Evolutionary conservation across 2,797 vertebrate genomes (phyloP).

Genomic region (Eupleurogrammus muticus): DNA sequence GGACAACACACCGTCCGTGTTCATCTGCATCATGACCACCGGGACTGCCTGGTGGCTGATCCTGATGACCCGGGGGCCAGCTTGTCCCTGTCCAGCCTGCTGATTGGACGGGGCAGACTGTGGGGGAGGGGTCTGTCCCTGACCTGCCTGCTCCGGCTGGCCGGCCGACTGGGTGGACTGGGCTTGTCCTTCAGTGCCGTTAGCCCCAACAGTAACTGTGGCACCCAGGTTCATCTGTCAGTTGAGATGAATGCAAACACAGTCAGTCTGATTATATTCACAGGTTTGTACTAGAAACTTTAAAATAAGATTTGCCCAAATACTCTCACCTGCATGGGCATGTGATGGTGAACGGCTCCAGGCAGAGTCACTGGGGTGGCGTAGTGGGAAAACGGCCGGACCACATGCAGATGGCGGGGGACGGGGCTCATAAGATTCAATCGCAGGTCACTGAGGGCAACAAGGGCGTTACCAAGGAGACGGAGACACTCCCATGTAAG

Average conservation of each 20-base stretch:
- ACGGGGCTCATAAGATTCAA: slow-evolving; percentile 88
- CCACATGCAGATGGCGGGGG: slow-evolving; percentile 91
- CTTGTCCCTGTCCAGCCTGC: slow-evolving; percentile 83
- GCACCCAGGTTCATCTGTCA: slow-evolving; percentile 91
- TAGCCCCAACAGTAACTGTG: slow-evolving; percentile 88
- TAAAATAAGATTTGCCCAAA: background rate
- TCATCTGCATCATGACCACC: slow-evolving; percentile 98
- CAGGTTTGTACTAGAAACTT: background rate
- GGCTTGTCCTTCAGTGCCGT: slow-evolving; percentile 83
- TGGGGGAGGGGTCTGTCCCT: slow-evolving; percentile 79
- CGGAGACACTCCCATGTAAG: slow-evolving; percentile 91
- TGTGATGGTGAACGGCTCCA: slow-evolving; percentile 87
- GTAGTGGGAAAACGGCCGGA: slow-evolving; percentile 93
- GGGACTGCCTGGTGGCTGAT: slow-evolving; percentile 94
- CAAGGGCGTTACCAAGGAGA: slow-evolving; percentile 91
- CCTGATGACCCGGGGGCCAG: slow-evolving; percentile 89
- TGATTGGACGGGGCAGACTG: slow-evolving; percentile 81
- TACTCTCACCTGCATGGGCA: slow-evolving; percentile 82
- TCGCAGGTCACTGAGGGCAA: slow-evolving; percentile 91
- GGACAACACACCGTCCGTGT: slow-evolving; percentile 88
- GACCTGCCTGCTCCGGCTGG: slow-evolving; percentile 81
- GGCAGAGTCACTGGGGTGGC: slow-evolving; percentile 88
- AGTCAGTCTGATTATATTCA: background rate
- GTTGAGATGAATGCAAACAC: background rate
- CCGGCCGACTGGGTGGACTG: slow-evolving; percentile 66